These are phyloP conservation scores for Minunthozetes semirufus DNA, from an alignment of 2,888 invertebrate genomes.

Conservation along the genomic window DNA sequence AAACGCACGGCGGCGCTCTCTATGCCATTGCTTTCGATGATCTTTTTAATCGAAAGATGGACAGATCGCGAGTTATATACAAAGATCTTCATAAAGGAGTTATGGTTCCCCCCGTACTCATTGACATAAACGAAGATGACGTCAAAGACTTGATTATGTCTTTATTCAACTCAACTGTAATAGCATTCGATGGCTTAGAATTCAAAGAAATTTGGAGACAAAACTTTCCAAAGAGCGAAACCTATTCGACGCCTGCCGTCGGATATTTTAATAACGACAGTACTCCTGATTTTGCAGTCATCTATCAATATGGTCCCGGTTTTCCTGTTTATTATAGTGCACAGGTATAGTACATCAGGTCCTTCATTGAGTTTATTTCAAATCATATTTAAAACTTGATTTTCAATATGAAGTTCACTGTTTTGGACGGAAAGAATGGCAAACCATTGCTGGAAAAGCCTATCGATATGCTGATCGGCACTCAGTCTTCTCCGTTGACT, in stretches of 20 bases:
- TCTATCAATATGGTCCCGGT: conserved; percentile 62
- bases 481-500: conserved; percentile 57
- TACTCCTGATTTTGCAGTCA: conserved; percentile 69
- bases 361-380: background rate
- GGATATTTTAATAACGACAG: conserved; percentile 70
- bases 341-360: conserved; percentile 52
- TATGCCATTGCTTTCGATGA: conserved; percentile 58
- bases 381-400: background rate
- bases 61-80: conserved; percentile 50
- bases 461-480: conserved; percentile 57
- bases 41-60: conserved; percentile 46
- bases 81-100: conserved; percentile 57
- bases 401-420: conserved; percentile 38
- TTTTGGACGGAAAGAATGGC: conserved; percentile 60
- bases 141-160: conserved; percentile 65
- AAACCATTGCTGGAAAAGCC: conserved; percentile 56
- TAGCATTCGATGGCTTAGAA: conserved; percentile 64
- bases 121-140: conserved; percentile 65
- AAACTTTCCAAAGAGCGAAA: conserved; percentile 59
- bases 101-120: conserved; percentile 58
- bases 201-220: conserved; percentile 66
- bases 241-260: conserved; percentile 66
- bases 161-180: conserved; percentile 63
- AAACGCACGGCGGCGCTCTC: conserved; percentile 63
- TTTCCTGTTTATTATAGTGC: conserved; percentile 69